Base-by-base conservation (phyloP, 2,113 vertebrate species). In the Oceanites oceanicus region DNA sequence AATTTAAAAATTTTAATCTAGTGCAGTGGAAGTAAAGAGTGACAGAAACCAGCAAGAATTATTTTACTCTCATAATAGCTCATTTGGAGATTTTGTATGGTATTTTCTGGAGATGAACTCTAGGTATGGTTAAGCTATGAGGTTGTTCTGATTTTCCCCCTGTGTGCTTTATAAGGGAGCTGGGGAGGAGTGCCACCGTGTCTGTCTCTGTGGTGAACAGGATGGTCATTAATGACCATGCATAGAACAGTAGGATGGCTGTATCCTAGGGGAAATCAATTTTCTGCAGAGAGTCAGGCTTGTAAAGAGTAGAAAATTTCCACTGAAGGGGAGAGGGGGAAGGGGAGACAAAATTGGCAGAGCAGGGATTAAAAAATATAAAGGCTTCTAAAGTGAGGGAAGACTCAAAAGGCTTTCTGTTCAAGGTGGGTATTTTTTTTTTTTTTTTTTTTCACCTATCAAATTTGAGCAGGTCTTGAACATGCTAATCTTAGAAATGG, bases 221-320 rank as follows among this genome's bases (percentile, higher is more conserved):
- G 92, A 87, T 89, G 94, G 94, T 88, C 96, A 91, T 96, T 95
- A 91, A 95, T 85, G 94, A 81, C 89, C 91, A 65, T 88, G 80
- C 66, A 89, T 89, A 91, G 93, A 96, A 85, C 90, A 96, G 90
- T 85, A 91, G 87, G 84, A 81, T 91, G 45, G 77, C 93, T 91
- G 80, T 94, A 78, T 96, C 96, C 96, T 96, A 92, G 87, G 94
- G 94, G 96, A 97, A 96, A 96, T 96, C 94, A 96, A 79, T 96
- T 96, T 97, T 96, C 93, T 96, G 73, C 87, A 91, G 90, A 87
- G 87, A 87, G 71, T 34, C 1, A 1, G 77, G 52, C 73, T 97
- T 95, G 73, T 87, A 90, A 91, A 92, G 90, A 91, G 91, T 85
- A 91, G 90, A 96, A 92, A 87, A 88, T 95, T 94, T 97, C 93